Evolutionary conservation across 2,113 vertebrate genomes (phyloP), one percentile per base, ranked within the genome.

Genomic region (Lichenostomus cassidix): DNA sequence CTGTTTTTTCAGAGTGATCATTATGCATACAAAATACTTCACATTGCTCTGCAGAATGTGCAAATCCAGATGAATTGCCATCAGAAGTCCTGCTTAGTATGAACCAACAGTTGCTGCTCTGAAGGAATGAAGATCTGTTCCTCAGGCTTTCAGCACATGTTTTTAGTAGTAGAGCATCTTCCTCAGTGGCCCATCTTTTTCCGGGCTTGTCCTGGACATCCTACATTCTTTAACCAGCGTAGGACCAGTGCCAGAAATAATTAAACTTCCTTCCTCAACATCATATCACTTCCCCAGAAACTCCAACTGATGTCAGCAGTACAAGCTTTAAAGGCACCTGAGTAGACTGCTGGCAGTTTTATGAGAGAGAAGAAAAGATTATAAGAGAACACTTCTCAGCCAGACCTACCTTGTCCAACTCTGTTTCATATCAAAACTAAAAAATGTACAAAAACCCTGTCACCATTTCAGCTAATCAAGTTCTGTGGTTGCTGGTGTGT

Each of bases 401-500:
- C 47, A 83, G 71, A 62, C 65, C 77, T 74, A 71, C 60, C 64
- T 93, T 12, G 2, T 31, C n/a, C 20, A 8, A 27, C 75, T 91
- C 41, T 44, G 8, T 25, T 68, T n/a, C 41, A 49, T 28, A 49
- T 76, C 35, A 80, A 87, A 73, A 5, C 12, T 60, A 29, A 69
- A 86, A 94, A n/a, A 70, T 0, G 14, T n/a, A 84, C 55, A 77
- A 56, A 90, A 83, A 20, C 19, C 9, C 63, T 79, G 19, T 58
- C 79, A 92, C 37, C 15, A 42, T 82, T 87, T 63, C 86, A 91
- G 69, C 81, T 96, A 91, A 88, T 95, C 62, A 94, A 92, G 94
- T 70, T 65, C 52, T 91, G 52, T 29, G 28, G 41, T 85, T 92
- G 46, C 49, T 53, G 19, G n/a, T 4, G 0, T 27, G 47, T 64